Conservation (phyloP, 2,888 invertebrate genomes). For the Phlogophora meticulosa region DNA sequence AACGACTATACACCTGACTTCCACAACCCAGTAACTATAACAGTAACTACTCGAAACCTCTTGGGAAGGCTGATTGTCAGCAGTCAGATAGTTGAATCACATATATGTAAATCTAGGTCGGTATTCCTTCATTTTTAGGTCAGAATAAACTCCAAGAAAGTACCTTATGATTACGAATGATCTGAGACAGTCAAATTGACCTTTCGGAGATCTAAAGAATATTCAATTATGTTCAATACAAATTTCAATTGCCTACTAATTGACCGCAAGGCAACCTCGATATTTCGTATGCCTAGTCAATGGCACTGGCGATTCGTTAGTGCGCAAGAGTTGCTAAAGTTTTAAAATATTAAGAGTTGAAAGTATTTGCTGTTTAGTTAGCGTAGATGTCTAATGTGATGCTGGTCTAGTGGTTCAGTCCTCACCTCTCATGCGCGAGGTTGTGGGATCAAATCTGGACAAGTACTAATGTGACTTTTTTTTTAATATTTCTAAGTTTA, state of each 20-base stretch:
- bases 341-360: constrained; percentile 30
- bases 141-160: background rate
- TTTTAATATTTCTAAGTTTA: no score
- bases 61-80: no score
- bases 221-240: background rate
- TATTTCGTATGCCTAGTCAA: constrained; percentile 19
- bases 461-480: no score
- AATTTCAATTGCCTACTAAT: constrained; percentile 47
- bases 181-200: background rate
- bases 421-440: no score
- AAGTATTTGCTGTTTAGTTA: constrained; percentile 40
- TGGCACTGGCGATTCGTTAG: constrained; percentile 47
- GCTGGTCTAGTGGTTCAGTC: no score
- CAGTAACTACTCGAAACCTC: no score
- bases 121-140: background rate
- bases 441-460: no score
- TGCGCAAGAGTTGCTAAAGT: constrained; percentile 29
- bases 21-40: no score
- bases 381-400: background rate
- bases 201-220: constrained; percentile 3
- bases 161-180: background rate
- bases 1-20: no score
- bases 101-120: no score
- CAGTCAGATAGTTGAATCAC: no score
- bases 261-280: constrained; percentile 42